These are phyloP conservation scores for Homarus gammarus DNA, from an alignment of 2,888 invertebrate genomes.

Conservation along the genomic window DNA sequence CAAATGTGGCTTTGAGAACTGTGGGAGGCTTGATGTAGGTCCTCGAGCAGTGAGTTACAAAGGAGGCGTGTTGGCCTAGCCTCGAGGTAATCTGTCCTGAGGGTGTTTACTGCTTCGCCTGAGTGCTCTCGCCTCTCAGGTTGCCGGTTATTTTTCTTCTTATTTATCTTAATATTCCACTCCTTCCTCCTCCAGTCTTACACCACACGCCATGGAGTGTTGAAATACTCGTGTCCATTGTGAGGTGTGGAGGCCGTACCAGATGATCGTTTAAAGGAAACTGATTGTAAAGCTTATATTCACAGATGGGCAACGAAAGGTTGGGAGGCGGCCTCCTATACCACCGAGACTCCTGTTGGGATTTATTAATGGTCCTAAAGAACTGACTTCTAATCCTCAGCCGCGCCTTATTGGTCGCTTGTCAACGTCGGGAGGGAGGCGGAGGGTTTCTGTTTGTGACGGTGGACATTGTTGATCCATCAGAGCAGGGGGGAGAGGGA, in stretches of 20 bases:
- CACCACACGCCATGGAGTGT: no score
- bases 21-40: no score
- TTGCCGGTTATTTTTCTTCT: background rate
- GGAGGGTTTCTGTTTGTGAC: conserved; percentile 19
- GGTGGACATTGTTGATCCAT: background rate
- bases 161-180: background rate
- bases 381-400: conserved; percentile 18
- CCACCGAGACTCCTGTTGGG: background rate
- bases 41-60: no score
- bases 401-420: background rate
- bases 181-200: no score
- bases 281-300: background rate
- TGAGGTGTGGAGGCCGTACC: no score
- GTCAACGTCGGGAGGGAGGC: background rate
- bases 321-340: background rate
- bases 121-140: conserved; percentile 31
- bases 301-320: background rate
- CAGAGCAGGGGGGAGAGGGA: background rate
- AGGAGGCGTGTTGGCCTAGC: background rate
- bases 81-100: conserved; percentile 30
- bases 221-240: no score
- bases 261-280: no score
- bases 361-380: conserved; percentile 24
- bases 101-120: conserved; percentile 30
- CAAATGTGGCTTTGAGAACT: no score